A percentile compares a stretch with the other conserved stretches of the same genome.
These are phyloP conservation scores for Tachina lurida DNA, from an alignment of 2,888 invertebrate species.

Conservation along the genomic window DNA sequence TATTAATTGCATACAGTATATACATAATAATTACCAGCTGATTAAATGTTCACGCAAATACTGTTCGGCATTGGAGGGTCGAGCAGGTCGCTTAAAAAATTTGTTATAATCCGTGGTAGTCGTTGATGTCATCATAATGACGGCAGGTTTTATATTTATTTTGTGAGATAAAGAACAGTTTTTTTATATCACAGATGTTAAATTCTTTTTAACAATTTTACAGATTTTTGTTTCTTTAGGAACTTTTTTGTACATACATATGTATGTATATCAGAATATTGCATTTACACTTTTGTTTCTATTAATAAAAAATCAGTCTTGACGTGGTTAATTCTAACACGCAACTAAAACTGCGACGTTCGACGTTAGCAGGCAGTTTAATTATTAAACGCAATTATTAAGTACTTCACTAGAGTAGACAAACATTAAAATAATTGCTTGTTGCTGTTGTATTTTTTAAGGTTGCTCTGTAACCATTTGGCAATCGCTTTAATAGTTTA, in stretches of 20 bases:
- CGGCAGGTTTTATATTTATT: conserved; percentile 22
- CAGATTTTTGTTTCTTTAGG: conserved; percentile 22
- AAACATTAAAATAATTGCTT: conserved; percentile 19
- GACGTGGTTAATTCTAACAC: conserved; percentile 40
- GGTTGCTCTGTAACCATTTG: background rate
- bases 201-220: conserved; percentile 3
- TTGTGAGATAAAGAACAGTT: conserved; percentile 12
- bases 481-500: background rate
- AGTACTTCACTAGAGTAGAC: background rate
- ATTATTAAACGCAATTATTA: background rate
- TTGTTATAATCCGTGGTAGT: conserved; percentile 76
- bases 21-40: conserved; percentile 75
- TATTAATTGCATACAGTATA: background rate
- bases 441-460: background rate
- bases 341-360: conserved; percentile 41
- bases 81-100: conserved; percentile 78
- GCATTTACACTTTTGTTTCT: background rate
- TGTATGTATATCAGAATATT: conserved; percentile 6
- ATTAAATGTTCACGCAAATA: conserved; percentile 76
- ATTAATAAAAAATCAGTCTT: conserved; percentile 45
- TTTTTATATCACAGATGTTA: conserved; percentile 56
- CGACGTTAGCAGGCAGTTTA: conserved; percentile 17
- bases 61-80: conserved; percentile 79
- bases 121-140: conserved; percentile 76
- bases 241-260: conserved; percentile 40